A percentile compares a stretch with the other conserved stretches of the same genome.
Evolutionary conservation across 2,888 invertebrate genomes (phyloP).

Genomic region (Cotesia congregata): DNA sequence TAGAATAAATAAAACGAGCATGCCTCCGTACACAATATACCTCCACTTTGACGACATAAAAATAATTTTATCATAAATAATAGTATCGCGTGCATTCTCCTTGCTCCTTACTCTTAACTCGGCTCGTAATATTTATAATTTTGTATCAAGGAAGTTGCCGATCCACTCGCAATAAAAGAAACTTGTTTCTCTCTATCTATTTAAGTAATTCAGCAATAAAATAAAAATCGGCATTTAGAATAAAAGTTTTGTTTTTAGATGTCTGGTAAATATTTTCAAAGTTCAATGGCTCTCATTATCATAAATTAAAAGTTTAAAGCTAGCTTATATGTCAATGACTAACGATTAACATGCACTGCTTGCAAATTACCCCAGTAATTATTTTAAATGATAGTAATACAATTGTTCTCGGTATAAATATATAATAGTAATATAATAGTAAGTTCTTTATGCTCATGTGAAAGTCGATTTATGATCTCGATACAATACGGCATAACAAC

Average conservation of each 20-base stretch:
- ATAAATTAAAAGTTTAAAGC: no score
- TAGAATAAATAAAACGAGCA: neutral
- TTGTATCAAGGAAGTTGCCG: neutral
- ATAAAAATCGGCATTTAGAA: no score
- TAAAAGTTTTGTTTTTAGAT: no score
- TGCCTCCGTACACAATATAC: neutral
- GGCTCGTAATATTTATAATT: neutral
- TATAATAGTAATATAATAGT: no score
- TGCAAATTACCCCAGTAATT: neutral
- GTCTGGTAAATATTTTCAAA: no score
- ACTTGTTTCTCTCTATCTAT: neutral
- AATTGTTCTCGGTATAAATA: neutral
- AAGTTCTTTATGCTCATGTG: neutral
- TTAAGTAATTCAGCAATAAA: no score
- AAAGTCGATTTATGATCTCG: constrained; percentile 31
- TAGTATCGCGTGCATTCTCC: neutral
- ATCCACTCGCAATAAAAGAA: neutral
- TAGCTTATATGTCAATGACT: no score
- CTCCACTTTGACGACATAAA: neutral
- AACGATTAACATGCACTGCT: neutral
- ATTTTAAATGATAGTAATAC: constrained; percentile 47
- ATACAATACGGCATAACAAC: constrained; percentile 54
- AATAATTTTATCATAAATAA: neutral
- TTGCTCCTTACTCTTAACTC: neutral
- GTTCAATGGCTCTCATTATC: no score